Evolutionary conservation across 2,113 vertebrate species (phyloP).

Genomic region (Carassius gibelio): DNA sequence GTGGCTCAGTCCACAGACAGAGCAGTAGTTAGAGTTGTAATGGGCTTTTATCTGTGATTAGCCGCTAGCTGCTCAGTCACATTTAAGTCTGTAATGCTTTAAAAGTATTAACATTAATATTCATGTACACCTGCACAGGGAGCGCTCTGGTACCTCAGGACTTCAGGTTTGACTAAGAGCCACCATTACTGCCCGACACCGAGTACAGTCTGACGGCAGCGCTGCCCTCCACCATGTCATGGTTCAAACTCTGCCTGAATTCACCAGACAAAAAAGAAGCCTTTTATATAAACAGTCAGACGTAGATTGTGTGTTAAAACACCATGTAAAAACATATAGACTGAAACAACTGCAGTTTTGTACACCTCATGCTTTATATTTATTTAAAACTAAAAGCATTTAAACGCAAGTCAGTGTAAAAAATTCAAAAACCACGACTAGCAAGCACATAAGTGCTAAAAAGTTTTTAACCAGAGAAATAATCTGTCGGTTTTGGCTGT

Average conservation of each 20-base stretch:
- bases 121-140: conserved; percentile 74
- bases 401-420: not conserved
- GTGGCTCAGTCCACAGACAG: conserved; percentile 71
- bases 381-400: not conserved
- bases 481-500: not conserved
- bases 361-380: not conserved
- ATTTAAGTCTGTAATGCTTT: conserved; percentile 75
- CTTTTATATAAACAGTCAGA: conserved; percentile 10
- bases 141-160: conserved; percentile 68
- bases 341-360: not conserved
- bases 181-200: conserved; percentile 71
- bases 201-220: conserved; percentile 40
- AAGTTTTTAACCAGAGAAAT: not conserved
- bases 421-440: conserved; percentile 6
- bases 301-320: not conserved
- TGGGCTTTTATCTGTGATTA: conserved; percentile 78
- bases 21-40: conserved; percentile 71
- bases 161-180: conserved; percentile 71
- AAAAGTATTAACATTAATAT: conserved; percentile 79
- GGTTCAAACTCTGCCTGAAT: conserved; percentile 37
- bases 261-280: conserved; percentile 14
- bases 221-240: conserved; percentile 22
- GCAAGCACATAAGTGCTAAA: not conserved
- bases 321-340: not conserved
- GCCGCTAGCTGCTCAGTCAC: conserved; percentile 66